Evolutionary conservation across 2,888 invertebrate species (phyloP).

Genomic region (Lochmaea crataegi): DNA sequence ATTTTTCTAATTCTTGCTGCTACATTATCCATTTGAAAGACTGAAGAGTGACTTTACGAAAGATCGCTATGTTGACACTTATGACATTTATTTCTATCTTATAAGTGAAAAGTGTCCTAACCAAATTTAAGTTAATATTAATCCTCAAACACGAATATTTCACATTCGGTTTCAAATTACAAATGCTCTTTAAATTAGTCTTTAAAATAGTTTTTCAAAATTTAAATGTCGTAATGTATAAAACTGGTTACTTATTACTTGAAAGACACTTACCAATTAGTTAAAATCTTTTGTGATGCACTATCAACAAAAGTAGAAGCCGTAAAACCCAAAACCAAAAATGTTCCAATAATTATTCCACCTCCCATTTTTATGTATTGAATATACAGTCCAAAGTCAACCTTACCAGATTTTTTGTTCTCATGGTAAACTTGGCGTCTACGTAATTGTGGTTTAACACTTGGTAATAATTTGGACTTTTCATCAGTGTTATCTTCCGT

Average conservation of each 20-base stretch:
- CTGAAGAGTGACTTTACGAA: too few relatives aligned
- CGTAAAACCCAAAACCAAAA: slow-evolving; percentile 50
- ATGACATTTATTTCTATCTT: too few relatives aligned
- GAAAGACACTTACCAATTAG: slow-evolving; percentile 52
- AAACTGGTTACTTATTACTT: neutral
- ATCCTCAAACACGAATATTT: too few relatives aligned
- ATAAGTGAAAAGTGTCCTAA: too few relatives aligned
- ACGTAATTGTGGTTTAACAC: slow-evolving; percentile 13
- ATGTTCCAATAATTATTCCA: slow-evolving; percentile 50
- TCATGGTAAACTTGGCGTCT: slow-evolving; percentile 53
- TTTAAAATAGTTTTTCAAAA: too few relatives aligned
- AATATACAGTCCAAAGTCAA: slow-evolving; percentile 52
- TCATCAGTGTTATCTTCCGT: slow-evolving; percentile 63
- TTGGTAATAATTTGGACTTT: slow-evolving; percentile 35
- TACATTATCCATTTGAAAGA: too few relatives aligned
- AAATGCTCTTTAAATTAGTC: too few relatives aligned
- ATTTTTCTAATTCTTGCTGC: too few relatives aligned
- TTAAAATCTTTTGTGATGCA: slow-evolving; percentile 52
- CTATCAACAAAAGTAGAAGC: slow-evolving; percentile 49
- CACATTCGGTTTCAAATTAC: too few relatives aligned
- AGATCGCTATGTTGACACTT: too few relatives aligned
- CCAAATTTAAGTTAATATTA: too few relatives aligned
- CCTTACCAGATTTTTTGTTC: slow-evolving; percentile 53
- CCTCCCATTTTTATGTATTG: slow-evolving; percentile 56
- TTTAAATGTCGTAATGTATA: slow-evolving; percentile 1